phyloP scores from a whole-genome alignment of 2,113 vertebrate species.

The Lathamus discolor region DNA sequence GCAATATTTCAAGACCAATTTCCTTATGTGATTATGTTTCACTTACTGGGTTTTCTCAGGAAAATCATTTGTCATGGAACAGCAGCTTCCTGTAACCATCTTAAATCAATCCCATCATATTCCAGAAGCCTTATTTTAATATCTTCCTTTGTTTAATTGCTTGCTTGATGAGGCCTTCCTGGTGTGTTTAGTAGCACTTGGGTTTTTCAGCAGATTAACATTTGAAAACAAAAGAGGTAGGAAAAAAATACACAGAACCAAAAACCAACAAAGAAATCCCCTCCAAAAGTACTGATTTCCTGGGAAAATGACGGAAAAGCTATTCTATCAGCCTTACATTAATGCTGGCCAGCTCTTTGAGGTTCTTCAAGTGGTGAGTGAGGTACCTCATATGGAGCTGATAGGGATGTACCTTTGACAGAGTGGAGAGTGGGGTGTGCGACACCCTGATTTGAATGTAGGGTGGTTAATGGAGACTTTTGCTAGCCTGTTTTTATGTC shows the following conservation, averaged over 20 bases:
- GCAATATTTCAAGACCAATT: conserved; percentile 36
- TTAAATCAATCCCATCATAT: background rate
- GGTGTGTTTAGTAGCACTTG: background rate
- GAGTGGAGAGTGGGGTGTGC: background rate
- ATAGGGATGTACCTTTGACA: background rate
- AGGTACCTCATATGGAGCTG: background rate
- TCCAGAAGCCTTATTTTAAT: background rate
- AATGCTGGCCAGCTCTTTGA: background rate
- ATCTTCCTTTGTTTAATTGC: background rate
- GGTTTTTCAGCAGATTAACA: background rate
- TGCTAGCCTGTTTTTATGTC: background rate
- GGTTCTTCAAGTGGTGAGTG: background rate
- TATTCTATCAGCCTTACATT: background rate
- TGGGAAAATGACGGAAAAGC: background rate
- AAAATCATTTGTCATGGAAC: background rate
- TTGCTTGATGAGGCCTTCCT: background rate
- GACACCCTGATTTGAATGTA: background rate
- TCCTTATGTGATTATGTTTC: conserved; percentile 41
- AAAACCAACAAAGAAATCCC: background rate
- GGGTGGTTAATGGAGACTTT: background rate
- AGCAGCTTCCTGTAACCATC: conserved; percentile 25
- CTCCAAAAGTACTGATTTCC: background rate
- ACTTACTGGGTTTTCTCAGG: conserved; percentile 20
- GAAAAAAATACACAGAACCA: background rate
- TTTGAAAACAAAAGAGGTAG: background rate